Percentiles rank a stretch among this genome's conserved stretches.
phyloP scores from a whole-genome alignment of 1,140 invertebrate genomes.

The Magallana gigas region DNA sequence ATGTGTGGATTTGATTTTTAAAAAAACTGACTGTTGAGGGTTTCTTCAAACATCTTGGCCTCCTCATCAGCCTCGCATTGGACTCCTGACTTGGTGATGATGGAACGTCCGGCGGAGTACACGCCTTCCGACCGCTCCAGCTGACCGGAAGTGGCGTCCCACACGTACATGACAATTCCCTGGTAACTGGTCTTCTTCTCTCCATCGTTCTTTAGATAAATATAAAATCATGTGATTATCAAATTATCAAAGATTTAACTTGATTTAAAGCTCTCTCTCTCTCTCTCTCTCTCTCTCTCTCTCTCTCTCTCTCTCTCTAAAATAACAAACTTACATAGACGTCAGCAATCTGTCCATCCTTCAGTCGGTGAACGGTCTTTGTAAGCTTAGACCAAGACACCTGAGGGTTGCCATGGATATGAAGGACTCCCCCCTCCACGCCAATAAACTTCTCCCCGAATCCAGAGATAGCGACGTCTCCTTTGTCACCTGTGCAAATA shows the following conservation, averaged over 20 bases:
- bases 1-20: too few species aligned
- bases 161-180: constrained; percentile 6
- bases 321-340: not conserved
- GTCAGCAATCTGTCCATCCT: constrained; percentile 3
- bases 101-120: not conserved
- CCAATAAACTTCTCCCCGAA: constrained; percentile 40
- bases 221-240: too few species aligned
- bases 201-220: not conserved
- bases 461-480: not conserved
- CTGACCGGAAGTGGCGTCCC: constrained; percentile 27
- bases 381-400: constrained; percentile 3
- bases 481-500: not conserved
- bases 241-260: too few species aligned
- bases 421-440: constrained; percentile 16
- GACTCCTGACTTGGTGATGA: not conserved
- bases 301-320: not conserved
- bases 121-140: not conserved
- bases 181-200: not conserved
- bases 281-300: not conserved
- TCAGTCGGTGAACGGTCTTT: not conserved
- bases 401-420: constrained; percentile 9
- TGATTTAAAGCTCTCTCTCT: not conserved
- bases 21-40: not conserved
- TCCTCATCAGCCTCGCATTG: constrained; percentile 11
- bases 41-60: constrained; percentile 15